Conservation (phyloP, 2,797 vertebrate species). For the Allobates femoralis region DNA sequence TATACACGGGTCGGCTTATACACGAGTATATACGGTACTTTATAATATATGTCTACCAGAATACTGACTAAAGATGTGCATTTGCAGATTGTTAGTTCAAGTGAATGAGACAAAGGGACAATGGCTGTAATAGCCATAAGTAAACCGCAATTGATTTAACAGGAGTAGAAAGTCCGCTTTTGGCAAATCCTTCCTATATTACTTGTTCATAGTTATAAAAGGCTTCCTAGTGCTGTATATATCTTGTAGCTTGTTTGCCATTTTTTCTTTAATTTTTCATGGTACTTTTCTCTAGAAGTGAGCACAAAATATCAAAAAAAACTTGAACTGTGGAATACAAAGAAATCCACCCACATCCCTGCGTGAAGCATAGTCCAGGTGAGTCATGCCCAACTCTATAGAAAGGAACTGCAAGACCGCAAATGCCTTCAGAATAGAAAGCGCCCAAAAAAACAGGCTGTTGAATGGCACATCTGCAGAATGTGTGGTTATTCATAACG, state of each 20-base stretch:
- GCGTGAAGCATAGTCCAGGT: constrained; percentile 29
- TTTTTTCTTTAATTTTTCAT: constrained; percentile 27
- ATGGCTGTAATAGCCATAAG: no score
- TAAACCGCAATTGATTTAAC: no score
- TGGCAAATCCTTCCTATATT: background rate
- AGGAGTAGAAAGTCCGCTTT: no score
- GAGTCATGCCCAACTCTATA: constrained; percentile 47
- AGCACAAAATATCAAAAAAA: constrained; percentile 29
- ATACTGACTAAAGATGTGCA: no score
- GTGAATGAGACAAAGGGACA: no score
- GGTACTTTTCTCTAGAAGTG: constrained; percentile 23
- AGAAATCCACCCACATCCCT: constrained; percentile 51
- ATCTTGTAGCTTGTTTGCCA: background rate
- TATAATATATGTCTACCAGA: no score
- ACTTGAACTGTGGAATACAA: constrained; percentile 21
- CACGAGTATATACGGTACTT: no score
- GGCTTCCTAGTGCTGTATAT: background rate
- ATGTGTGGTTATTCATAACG: no score
- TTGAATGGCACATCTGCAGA: no score
- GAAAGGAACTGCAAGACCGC: constrained; percentile 3
- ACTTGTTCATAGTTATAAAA: background rate
- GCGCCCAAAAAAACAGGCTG: background rate
- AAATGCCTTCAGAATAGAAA: background rate
- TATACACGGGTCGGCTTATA: no score
- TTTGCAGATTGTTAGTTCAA: no score